Evolutionary conservation across 2,888 invertebrate genomes (phyloP), one percentile per base, ranked within the genome.

Genomic region (Yponomeuta evonymella): DNA sequence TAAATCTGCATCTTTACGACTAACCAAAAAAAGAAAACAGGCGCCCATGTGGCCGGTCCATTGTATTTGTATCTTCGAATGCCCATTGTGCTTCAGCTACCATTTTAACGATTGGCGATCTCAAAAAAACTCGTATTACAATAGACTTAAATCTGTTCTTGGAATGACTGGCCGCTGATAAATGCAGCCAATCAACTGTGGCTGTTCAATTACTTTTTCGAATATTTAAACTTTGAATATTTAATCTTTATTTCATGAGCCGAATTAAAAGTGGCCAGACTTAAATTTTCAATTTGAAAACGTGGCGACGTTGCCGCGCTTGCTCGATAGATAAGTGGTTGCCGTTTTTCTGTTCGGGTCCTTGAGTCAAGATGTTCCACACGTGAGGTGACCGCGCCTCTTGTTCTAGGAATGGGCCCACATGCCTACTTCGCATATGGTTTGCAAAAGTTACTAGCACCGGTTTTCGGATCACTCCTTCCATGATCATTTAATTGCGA

Each of bases 41-140:
- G 76, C 81, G 78, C 67, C 86, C 89, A 88, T 87, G 85, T 89
- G 88, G 88, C 83, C 81, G 78, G 78, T 62, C 72, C 62, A 91
- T 91, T 91, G 91, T 91, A 77, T 84, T 91, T 91, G 91, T 91
- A 77, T 84, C 80, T 70, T 33, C 15, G 81, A 75, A 78, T 74
- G 73, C 71, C 87, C 83, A 90, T 90, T 90, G 90, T 90, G 78
- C 79, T 83, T 75, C 74, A 73, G 75, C 79, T 82, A 81, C 85
- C 84, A 85, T 86, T 84, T 83, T 78, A 83, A 81, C 83, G 81
- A 85, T 83, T 85, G 79, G 79, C 78, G 79, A 82, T 82, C 72
- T 58, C 43, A 36, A 83, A 81, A 85, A 83, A 81, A 80, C 79
- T 12, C 71, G 67, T 84, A 88, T 81, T 81, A 85, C 81, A 84